These are phyloP conservation scores for Neoaliturus tenellus DNA, from an alignment of 2,888 invertebrate genomes.

Conservation along the genomic window DNA sequence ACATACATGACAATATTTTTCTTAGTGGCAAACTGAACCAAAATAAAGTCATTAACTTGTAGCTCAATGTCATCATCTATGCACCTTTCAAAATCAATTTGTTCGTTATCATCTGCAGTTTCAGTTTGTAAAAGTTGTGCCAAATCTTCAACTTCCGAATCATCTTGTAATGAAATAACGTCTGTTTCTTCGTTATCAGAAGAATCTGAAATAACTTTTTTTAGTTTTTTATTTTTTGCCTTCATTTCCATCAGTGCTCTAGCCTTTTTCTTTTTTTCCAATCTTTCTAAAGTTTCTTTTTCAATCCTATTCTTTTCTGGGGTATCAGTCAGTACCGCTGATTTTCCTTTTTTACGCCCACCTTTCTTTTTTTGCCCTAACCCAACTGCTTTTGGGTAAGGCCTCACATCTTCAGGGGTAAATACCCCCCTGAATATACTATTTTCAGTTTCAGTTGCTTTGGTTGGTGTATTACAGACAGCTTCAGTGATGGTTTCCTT, in stretches of 20 bases:
- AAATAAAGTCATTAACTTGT: conserved; percentile 49
- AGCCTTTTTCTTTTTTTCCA: conserved; percentile 6
- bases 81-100: conserved; percentile 41
- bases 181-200: background rate
- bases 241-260: background rate
- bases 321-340: conserved; percentile 28
- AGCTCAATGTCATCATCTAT: background rate
- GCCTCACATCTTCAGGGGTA: conserved; percentile 41
- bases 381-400: background rate
- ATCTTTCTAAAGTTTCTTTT: background rate
- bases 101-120: conserved; percentile 35
- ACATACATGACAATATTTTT: conserved; percentile 20
- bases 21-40: conserved; percentile 47
- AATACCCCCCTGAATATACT: background rate
- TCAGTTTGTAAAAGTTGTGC: conserved; percentile 7
- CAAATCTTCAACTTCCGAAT: conserved; percentile 41
- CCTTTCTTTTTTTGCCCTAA: conserved; percentile 28
- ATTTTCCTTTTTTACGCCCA: conserved; percentile 39
- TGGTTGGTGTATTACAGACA: conserved; percentile 34
- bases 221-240: background rate
- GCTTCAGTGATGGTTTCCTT: background rate
- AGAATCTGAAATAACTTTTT: background rate
- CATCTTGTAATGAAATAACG: background rate
- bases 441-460: background rate
- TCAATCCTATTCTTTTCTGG: conserved; percentile 30